Base-by-base conservation (phyloP, 2,797 vertebrate genomes). In the Gymnoscopelus microlampas region DNA sequence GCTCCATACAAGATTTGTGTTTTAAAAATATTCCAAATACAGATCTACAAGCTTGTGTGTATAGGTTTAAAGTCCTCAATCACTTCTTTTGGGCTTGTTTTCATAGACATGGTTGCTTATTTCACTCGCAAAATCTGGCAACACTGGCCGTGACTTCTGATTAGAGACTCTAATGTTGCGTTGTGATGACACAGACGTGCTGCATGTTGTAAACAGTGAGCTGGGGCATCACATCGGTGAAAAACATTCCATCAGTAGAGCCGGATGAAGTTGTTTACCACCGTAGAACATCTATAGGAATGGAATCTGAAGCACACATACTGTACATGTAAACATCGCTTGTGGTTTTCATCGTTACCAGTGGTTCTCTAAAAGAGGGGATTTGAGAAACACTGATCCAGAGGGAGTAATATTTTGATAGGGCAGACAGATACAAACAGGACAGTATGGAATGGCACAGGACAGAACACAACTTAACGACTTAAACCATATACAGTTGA, bases 261-360 rank as follows among this genome's bases (percentile, higher is more conserved):
- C 71, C 54, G 60, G 35, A 68, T 53, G 35, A 55, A 77, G 81
- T 71, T 82, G 81, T 88, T 88, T 81, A 74, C 74, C 12, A 48
- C 59, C 64, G 32, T 55, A 48, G 44, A 56, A 19, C 65, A 70
- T 80, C 79, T 51, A 32, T 7, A 0, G 68, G 78, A 55, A 68
- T 11, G 35, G 66, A 77, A 78, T 82, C 74, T 78, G 73, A 79
- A 81, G 65, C 13, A 50, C 53, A 15, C 56, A 66, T 73, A n/a
- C n/a, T n/a, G n/a, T n/a, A 68, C 76, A 78, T 77, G 70, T 72
- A 81, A 82, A 83, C 79, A 73, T 35, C 71, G 47, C 5, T 48
- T 77, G 79, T 77, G 48, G 53, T 72, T 57, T 11, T 57, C 77
- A 79, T 77, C 48, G 50, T 76, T 2, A 74, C 68, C 75, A 82